These are phyloP conservation scores for Dryococelus australis DNA, from an alignment of 2,888 invertebrate species.

Conservation along the genomic window DNA sequence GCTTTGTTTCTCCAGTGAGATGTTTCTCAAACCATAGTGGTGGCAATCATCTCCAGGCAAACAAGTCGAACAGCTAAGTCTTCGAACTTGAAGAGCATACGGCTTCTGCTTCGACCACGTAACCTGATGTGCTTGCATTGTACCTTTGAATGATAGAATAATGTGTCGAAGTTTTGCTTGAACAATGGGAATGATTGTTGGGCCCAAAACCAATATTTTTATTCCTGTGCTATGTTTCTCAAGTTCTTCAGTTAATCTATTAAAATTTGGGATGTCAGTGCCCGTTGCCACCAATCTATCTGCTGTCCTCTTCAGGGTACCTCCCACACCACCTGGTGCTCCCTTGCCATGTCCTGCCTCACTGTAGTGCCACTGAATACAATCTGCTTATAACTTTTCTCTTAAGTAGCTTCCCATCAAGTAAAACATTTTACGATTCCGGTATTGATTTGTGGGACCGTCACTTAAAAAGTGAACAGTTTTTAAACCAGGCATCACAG, in stretches of 20 bases:
- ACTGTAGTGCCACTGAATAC: conserved; percentile 25
- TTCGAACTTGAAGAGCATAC: conserved; percentile 1
- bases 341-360: background rate
- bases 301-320: conserved; percentile 17
- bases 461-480: background rate
- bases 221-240: conserved; percentile 12
- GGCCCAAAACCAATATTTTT: conserved; percentile 12
- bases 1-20: background rate
- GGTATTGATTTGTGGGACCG: conserved; percentile 12
- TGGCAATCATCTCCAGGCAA: background rate
- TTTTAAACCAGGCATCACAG: background rate
- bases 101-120: conserved; percentile 7
- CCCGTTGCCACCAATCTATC: conserved; percentile 22
- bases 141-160: background rate
- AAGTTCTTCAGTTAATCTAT: conserved; percentile 5
- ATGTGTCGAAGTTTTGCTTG: background rate
- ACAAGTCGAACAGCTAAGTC: conserved; percentile 13
- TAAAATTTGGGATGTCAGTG: conserved; percentile 3
- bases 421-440: background rate
- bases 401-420: conserved; percentile 16
- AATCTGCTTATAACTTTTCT: conserved; percentile 12
- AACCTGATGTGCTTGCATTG: background rate
- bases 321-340: conserved; percentile 17
- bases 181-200: conserved; percentile 23
- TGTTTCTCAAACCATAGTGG: conserved; percentile 21